Base-by-base conservation (phyloP, 53 echinoderm and acorn worm species). In the Pentamera pediparva region DNA sequence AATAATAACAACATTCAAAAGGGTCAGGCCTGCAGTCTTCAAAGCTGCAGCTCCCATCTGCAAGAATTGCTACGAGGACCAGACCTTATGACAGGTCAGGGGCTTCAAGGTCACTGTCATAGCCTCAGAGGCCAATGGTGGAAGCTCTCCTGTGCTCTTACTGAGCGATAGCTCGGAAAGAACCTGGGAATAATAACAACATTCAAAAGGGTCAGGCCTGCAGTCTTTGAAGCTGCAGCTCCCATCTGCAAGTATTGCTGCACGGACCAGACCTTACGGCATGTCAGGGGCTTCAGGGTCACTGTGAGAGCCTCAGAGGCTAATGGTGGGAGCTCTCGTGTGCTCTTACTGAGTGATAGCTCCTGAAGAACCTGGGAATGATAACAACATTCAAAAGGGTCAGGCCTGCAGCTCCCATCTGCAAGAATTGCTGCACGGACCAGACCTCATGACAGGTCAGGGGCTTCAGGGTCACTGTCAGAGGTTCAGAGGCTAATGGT, bases 261-360 rank as follows among this genome's bases (percentile, higher is more conserved):
- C n/a, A n/a, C n/a, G n/a, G n/a, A n/a, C n/a, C n/a, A n/a, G 24
- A 87, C 70, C 35, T 56, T 49, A 35, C 89, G 78, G 61, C 88
- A 88, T 41, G 26, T 37, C 3, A 40, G 34, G 4, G 95, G 90
- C 29, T 63, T 47, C 56, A 87, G 88, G 36, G 59, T 79, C 36
- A 95, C 87, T 37, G 75, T 75, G 5, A 95, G 64, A 36, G 76
- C 33, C 31, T 73, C 80, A 47, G 95, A 91, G 28, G 75, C 83
- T 21, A 95, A 79, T 22, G 90, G 90, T 36, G 82, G 75, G 32
- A 95, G 81, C 53, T 90, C 90, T 37, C 95, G 90, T 32, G 65
- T 40, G 2, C 75, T 74, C 4, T 91, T 88, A 10, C 76, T 87
- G 74, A 95, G 80, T 0, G 45, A 79, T 48, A 95, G 90, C 79